A percentile compares a stretch with the other conserved stretches of the same genome.
phyloP scores from a whole-genome alignment of 2,888 invertebrate genomes.

The Rhimphoctona megacephalus region DNA sequence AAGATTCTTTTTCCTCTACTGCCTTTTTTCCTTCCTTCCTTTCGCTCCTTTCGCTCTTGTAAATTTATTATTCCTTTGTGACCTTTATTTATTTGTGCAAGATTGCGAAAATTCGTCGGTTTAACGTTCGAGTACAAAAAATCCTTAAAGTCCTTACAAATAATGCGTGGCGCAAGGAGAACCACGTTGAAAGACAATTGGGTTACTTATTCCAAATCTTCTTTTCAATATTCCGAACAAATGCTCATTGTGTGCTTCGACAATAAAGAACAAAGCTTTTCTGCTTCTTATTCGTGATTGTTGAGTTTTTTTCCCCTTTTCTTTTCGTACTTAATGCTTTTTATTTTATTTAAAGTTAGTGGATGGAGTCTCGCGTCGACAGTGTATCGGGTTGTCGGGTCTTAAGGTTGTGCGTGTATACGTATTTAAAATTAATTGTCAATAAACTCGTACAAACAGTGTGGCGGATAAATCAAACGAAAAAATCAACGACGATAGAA shows the following conservation, averaged over 20 bases:
- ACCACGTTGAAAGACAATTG: conserved; percentile 66
- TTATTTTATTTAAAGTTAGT: conserved; percentile 72
- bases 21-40: background rate
- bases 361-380: conserved; percentile 80
- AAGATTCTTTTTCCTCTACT: conserved; percentile 53
- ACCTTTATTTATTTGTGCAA: conserved; percentile 46
- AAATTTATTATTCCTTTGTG: conserved; percentile 24
- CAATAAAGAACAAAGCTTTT: conserved; percentile 23
- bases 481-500: conserved; percentile 54
- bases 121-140: conserved; percentile 57
- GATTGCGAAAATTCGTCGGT: conserved; percentile 23
- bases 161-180: conserved; percentile 12
- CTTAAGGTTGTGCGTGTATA: conserved; percentile 34
- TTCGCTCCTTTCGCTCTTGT: background rate
- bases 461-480: background rate
- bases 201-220: conserved; percentile 29
- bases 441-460: conserved; percentile 47
- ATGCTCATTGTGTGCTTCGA: background rate
- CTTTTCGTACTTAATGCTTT: conserved; percentile 12
- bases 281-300: conserved; percentile 27
- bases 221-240: conserved; percentile 1
- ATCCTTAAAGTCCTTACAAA: conserved; percentile 52
- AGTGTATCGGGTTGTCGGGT: conserved; percentile 68
- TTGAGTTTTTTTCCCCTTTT: conserved; percentile 1
- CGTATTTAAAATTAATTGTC: conserved; percentile 37